phyloP scores from a whole-genome alignment of 92 coral and sea anemone genomes.

The Anthopleura xanthogrammica region DNA sequence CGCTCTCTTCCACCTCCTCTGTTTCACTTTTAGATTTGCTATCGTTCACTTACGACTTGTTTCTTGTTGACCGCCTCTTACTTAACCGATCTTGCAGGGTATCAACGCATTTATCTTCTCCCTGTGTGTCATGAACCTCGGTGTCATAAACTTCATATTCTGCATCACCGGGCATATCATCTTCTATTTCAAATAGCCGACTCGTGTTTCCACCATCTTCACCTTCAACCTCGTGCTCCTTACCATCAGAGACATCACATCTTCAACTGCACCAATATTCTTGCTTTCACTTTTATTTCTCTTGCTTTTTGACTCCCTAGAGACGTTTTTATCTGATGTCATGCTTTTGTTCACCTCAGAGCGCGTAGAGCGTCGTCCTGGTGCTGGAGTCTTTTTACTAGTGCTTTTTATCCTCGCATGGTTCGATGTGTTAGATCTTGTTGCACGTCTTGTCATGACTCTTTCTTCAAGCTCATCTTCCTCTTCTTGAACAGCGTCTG shows the following conservation, averaged over 20 bases:
- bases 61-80: not conserved
- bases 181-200: not conserved
- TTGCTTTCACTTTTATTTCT: not conserved
- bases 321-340: not conserved
- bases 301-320: not conserved
- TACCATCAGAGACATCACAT: not conserved
- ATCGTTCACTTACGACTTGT: not conserved
- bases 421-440: not conserved
- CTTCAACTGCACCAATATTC: not conserved
- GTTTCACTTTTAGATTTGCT: not conserved
- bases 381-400: not conserved
- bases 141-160: not conserved
- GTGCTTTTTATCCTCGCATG: not conserved
- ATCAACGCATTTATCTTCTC: slow-evolving; percentile 8
- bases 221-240: not conserved
- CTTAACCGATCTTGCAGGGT: not conserved
- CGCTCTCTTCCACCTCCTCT: too few species aligned
- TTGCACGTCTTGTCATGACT: not conserved
- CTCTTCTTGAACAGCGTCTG: not conserved
- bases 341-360: not conserved
- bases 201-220: slow-evolving; percentile 1
- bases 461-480: not conserved
- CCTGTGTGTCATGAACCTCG: not conserved
- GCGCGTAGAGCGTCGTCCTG: not conserved
- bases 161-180: not conserved